Evolutionary conservation across 2,113 vertebrate species (phyloP), one percentile per base, ranked within the genome.

Genomic region (Nanorana parkeri): DNA sequence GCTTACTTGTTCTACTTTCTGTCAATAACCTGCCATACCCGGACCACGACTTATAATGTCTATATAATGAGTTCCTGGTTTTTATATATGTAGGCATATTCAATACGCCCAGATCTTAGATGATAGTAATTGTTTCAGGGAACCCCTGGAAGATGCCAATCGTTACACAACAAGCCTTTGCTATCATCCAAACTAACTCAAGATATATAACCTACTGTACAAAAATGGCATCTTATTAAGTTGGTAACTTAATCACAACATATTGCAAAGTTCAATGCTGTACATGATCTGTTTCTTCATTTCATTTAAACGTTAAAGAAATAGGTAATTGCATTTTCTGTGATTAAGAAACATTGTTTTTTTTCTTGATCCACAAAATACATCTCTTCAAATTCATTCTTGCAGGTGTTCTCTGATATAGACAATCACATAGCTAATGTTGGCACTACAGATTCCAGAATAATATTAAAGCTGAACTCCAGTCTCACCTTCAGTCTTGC

Each of bases 11-110:
- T 54, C 41, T 56, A 47, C 29, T n/a, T 63, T 51, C 21, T 80
- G 78, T 64, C 78, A 54, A 72, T 81, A 81, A 11, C 36, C 47
- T 6, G 21, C 24, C 28, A 23, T 28, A 29, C n/a, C 8, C 4
- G 28, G 55, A 61, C 55, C 26, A 29, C 36, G 29, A 16, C 55
- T 52, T 55, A 61, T 69, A 80, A 68, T 80, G n/a, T 24, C 17
- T 41, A 60, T 68, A 19, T 80, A 69, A 80, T 61, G 66, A 80
- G 78, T 26, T 41, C 20, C 52, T 26, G 66, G n/a, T 55, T 69
- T 68, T 60, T 69, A 60, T 69, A 68, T 23, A 61, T 47, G 52
- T 58, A 68, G 77, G 54, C 58, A 51, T 69, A 68, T 69, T 80
- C 66, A 80, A 80, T 69, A 69, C 29, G 26, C 55, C 32, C 60